Conservation (phyloP, 2,113 vertebrate genomes). For the Heloderma charlesbogerti region DNA sequence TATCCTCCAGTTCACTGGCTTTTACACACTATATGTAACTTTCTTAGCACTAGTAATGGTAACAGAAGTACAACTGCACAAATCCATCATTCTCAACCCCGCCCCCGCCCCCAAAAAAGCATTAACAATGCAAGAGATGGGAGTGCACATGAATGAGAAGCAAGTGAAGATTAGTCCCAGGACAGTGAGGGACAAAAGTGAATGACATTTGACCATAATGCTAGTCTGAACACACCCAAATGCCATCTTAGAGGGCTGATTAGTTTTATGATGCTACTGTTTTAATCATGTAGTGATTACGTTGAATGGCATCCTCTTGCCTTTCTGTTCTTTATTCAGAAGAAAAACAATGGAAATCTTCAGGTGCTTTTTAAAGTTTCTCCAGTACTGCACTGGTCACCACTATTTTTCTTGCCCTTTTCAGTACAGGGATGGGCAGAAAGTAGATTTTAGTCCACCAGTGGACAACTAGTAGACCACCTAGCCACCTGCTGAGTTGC, state of each 20-base stretch:
- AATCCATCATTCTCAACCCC: neutral
- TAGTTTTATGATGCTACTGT: neutral
- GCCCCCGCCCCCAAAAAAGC: neutral
- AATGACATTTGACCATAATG: neutral
- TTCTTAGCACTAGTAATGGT: too few relatives aligned
- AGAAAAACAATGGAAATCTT: neutral
- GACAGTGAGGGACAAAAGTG: neutral
- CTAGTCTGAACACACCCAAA: neutral
- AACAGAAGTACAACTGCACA: neutral
- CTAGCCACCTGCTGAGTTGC: neutral
- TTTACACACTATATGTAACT: neutral
- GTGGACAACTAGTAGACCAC: neutral
- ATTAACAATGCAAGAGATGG: neutral
- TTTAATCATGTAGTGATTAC: neutral
- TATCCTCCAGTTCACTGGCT: neutral
- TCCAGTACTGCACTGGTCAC: neutral
- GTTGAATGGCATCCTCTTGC: neutral
- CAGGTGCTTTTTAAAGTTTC: neutral
- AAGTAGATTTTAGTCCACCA: slow-evolving; percentile 2
- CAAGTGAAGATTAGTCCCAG: neutral
- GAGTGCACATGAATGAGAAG: neutral
- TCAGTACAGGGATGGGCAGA: neutral
- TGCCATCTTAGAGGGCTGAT: too few relatives aligned
- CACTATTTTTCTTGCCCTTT: neutral
- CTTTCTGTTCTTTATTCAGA: slow-evolving; percentile 1